These are phyloP conservation scores for Aphodius granarius DNA, from an alignment of 2,888 invertebrate species.

Conservation along the genomic window DNA sequence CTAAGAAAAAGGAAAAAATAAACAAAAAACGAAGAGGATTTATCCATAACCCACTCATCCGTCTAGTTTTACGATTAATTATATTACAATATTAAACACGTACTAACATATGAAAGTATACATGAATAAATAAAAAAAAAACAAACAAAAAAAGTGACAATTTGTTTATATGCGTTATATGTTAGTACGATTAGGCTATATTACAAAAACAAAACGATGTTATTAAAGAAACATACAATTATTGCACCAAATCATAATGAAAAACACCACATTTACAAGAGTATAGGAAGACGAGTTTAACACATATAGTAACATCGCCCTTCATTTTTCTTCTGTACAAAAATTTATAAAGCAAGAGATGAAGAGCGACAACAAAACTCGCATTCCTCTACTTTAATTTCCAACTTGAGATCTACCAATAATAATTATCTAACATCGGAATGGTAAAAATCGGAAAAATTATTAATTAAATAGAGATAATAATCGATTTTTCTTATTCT, in stretches of 20 bases:
- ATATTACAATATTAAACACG: conserved; percentile 41
- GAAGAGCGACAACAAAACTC: not conserved
- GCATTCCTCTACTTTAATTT: not conserved
- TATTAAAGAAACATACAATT: conserved; percentile 16
- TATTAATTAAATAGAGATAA: not conserved
- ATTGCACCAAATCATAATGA: conserved; percentile 32
- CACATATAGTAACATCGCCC: not conserved
- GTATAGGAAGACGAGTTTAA: not conserved
- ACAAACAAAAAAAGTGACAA: conserved; percentile 21
- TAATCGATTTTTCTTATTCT: not conserved
- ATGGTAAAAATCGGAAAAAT: conserved; percentile 7
- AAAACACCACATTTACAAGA: conserved; percentile 2
- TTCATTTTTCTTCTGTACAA: conserved; percentile 18
- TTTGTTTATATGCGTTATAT: conserved; percentile 27
- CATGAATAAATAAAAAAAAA: conserved; percentile 30
- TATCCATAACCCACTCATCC: conserved; percentile 35
- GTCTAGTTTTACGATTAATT: conserved; percentile 30
- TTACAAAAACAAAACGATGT: not conserved
- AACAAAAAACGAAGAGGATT: conserved; percentile 6
- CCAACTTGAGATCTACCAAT: conserved; percentile 26
- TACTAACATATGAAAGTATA: conserved; percentile 38
- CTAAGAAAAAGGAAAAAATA: conserved; percentile 2
- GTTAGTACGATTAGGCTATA: conserved; percentile 40
- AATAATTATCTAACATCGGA: conserved; percentile 1
- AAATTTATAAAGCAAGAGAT: not conserved